phyloP scores from a whole-genome alignment of 2,113 vertebrate species.

The Brienomyrus brachyistius region DNA sequence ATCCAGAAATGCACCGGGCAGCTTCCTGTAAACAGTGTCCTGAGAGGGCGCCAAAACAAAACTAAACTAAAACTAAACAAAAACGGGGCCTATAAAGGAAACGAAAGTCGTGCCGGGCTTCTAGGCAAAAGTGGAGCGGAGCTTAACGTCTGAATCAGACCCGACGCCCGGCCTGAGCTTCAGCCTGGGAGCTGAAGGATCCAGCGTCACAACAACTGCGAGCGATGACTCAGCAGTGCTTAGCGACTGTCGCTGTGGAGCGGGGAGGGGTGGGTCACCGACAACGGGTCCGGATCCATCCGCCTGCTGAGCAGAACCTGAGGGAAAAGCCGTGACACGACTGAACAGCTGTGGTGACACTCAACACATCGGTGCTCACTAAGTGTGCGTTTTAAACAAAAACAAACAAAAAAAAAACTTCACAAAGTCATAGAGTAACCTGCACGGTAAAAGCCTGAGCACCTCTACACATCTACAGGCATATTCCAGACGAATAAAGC shows the following conservation, averaged over 20 bases:
- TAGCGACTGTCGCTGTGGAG: not conserved
- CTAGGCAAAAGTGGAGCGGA: no score
- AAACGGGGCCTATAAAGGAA: not conserved
- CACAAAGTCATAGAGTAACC: not conserved
- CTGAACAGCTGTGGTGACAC: not conserved
- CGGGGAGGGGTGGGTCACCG: not conserved
- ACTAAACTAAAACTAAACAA: not conserved
- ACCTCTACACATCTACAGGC: not conserved
- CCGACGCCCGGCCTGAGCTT: not conserved
- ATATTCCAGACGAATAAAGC: not conserved
- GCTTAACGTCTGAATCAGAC: not conserved
- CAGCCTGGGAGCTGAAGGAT: not conserved
- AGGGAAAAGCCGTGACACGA: not conserved
- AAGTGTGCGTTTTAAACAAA: no score
- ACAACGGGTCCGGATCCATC: not conserved
- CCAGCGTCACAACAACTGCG: not conserved
- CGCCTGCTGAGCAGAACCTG: not conserved
- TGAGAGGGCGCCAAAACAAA: not conserved
- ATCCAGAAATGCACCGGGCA: not conserved
- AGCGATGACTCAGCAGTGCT: slow-evolving; percentile 16
- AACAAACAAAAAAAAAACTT: not conserved
- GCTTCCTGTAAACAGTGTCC: not conserved
- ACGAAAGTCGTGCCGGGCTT: not conserved
- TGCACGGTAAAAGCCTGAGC: not conserved
- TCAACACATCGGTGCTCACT: not conserved